phyloP scores from a whole-genome alignment of 2,888 invertebrate genomes.

The Cephus pulcher region DNA sequence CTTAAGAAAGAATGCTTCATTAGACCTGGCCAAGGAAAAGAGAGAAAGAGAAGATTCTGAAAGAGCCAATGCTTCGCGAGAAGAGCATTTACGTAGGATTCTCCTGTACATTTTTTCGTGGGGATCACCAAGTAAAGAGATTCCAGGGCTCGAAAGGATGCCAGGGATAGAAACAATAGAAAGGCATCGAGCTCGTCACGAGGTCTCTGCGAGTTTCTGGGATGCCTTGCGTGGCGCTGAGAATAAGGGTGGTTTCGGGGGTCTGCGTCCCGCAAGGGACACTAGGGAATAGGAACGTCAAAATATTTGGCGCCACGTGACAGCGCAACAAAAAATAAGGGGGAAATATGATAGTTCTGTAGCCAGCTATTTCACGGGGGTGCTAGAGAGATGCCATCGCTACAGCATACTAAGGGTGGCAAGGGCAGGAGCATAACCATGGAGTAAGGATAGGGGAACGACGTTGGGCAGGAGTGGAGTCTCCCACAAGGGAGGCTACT shows the following conservation, averaged over 20 bases:
- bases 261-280: conserved; percentile 32
- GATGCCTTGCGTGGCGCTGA: conserved; percentile 9
- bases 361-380: conserved; percentile 49
- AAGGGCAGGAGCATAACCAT: not conserved
- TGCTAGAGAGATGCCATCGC: conserved; percentile 5
- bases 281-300: conserved; percentile 48
- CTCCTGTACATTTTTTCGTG: not conserved
- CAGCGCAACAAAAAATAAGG: conserved; percentile 50
- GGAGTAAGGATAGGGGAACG: not conserved
- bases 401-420: not conserved
- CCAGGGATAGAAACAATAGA: not conserved
- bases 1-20: conserved; percentile 39
- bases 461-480: not conserved
- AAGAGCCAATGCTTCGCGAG: too few relatives aligned
- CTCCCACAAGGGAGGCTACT: not conserved
- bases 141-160: not conserved
- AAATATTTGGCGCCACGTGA: conserved; percentile 53
- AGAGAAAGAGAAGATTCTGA: too few relatives aligned
- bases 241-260: conserved; percentile 23
- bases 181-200: not conserved
- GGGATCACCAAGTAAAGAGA: not conserved
- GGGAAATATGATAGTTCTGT: conserved; percentile 56
- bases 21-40: not conserved
- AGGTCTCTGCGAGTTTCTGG: not conserved
- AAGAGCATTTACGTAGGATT: not conserved